Percentiles rank a stretch among this genome's conserved stretches.
These are phyloP conservation scores for Lepidothrix coronata DNA, from an alignment of 2,113 vertebrate species.

Conservation along the genomic window DNA sequence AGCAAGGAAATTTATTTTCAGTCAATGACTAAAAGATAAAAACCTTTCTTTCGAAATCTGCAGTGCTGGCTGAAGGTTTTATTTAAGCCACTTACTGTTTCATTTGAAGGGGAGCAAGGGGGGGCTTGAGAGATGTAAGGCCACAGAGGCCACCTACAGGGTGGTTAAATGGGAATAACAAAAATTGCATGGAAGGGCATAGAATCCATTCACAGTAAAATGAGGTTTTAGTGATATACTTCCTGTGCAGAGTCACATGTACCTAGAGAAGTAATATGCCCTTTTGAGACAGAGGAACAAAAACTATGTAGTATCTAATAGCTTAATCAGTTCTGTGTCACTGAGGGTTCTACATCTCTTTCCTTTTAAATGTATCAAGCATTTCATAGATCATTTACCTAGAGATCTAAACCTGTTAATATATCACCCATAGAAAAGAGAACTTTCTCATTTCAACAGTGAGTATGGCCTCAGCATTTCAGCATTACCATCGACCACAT, in stretches of 20 bases:
- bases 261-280: not conserved
- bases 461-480: not conserved
- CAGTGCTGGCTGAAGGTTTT: slow-evolving; percentile 37
- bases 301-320: not conserved
- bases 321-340: not conserved
- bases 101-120: not conserved
- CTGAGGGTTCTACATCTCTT: not conserved
- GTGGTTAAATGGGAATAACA: not conserved
- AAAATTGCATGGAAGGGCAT: not conserved
- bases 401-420: not conserved
- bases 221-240: not conserved
- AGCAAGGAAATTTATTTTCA: slow-evolving; percentile 3
- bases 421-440: not conserved
- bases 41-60: slow-evolving; percentile 29
- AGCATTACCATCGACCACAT: not conserved
- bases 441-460: not conserved
- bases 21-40: not conserved
- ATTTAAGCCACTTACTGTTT: slow-evolving; percentile 8
- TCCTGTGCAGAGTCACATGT: not conserved
- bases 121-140: not conserved
- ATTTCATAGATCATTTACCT: not conserved
- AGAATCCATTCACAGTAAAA: not conserved
- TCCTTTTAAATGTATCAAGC: not conserved
- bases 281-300: not conserved
- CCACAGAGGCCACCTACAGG: not conserved